Evolutionary conservation across 53 echinoderm and acorn worm genomes (phyloP).

Genomic region (Zoroaster sp.): DNA sequence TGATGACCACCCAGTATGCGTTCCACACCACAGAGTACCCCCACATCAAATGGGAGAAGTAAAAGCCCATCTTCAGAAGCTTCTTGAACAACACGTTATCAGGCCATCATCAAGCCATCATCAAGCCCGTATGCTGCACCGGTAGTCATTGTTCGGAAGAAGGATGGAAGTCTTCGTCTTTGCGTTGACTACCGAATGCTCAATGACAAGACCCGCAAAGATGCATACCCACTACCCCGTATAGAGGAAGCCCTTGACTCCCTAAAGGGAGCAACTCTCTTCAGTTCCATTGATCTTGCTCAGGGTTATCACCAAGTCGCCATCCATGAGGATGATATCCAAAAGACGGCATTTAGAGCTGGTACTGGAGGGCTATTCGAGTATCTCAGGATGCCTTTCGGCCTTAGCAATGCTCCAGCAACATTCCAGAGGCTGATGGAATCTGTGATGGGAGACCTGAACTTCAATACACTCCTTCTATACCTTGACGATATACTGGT

Average conservation of each 20-base stretch:
- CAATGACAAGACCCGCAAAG: constrained; percentile 70
- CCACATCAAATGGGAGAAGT: constrained; percentile 56
- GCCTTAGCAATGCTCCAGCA: constrained; percentile 34
- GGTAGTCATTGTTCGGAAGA: constrained; percentile 60
- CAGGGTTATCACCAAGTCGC: constrained; percentile 76
- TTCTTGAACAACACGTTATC: background rate
- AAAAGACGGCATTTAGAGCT: constrained; percentile 68
- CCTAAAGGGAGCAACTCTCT: constrained; percentile 63
- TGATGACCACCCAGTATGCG: constrained; percentile 12
- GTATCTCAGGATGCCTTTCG: constrained; percentile 33
- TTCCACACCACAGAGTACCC: constrained; percentile 52
- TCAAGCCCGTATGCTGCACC: constrained; percentile 70
- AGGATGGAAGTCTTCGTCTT: constrained; percentile 62
- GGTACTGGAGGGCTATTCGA: constrained; percentile 63
- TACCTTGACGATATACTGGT: constrained; percentile 23
- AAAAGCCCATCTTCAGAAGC: constrained; percentile 48
- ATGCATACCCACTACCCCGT: constrained; percentile 74
- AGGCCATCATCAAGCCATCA: too few species aligned
- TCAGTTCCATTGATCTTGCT: constrained; percentile 75
- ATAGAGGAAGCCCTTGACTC: constrained; percentile 76
- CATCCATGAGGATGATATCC: constrained; percentile 60
- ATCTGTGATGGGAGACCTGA: constrained; percentile 7
- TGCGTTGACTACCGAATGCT: constrained; percentile 73
- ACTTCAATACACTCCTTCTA: constrained; percentile 14
- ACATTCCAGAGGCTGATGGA: constrained; percentile 30